A percentile compares a stretch with the other conserved stretches of the same genome.
phyloP scores from a whole-genome alignment of 2,888 invertebrate species.

The Amiota mariae region DNA sequence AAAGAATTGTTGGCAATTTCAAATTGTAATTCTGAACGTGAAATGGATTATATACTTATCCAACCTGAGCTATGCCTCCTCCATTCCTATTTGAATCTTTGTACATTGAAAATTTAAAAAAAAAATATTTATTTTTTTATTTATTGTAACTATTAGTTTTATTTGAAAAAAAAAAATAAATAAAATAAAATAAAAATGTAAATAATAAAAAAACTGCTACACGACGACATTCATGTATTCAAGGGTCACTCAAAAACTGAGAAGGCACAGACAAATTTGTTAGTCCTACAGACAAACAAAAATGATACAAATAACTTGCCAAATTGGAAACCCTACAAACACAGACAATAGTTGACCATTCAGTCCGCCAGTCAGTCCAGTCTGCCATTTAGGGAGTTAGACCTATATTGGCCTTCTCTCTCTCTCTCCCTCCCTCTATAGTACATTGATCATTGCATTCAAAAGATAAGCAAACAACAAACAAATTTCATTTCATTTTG shows the following conservation, averaged over 20 bases:
- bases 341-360: neutral
- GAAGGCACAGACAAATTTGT: slow-evolving; percentile 23
- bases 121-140: slow-evolving; percentile 2
- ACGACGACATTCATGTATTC: slow-evolving; percentile 7
- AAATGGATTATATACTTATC: too few relatives aligned
- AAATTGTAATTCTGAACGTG: too few relatives aligned
- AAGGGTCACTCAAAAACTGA: slow-evolving; percentile 5
- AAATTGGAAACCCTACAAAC: too few relatives aligned
- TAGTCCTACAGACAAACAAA: slow-evolving; percentile 3
- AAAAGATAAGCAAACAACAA: slow-evolving; percentile 56
- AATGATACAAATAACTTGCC: neutral
- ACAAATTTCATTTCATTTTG: slow-evolving; percentile 55
- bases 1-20: too few relatives aligned
- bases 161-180: too few relatives aligned
- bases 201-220: neutral
- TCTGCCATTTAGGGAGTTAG: slow-evolving; percentile 45
- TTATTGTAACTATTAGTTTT: too few relatives aligned
- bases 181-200: neutral
- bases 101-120: neutral
- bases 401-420: too few relatives aligned
- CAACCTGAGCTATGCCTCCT: too few relatives aligned
- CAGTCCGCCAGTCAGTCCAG: slow-evolving; percentile 33
- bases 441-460: too few relatives aligned
- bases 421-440: too few relatives aligned
- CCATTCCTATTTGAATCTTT: too few relatives aligned